Base-by-base conservation (phyloP, 2,113 vertebrate genomes). In the Tauraco erythrolophus region DNA sequence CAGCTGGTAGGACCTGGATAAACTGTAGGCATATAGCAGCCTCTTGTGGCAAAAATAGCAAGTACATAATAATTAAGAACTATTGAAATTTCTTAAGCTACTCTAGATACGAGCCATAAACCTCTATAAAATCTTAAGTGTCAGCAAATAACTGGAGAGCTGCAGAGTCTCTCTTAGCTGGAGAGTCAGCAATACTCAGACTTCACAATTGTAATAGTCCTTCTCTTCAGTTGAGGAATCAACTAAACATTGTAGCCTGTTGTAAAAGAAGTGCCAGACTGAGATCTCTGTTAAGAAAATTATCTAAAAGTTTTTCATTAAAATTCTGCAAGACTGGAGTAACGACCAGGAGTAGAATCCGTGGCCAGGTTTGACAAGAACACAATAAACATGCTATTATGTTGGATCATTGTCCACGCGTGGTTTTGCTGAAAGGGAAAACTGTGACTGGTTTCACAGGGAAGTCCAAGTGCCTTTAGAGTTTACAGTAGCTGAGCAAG, bases 41-140 rank as follows among this genome's bases (percentile, higher is more conserved):
- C 92, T 89, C 97, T 98, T 92, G 95, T 97, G 97, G 96, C 62
- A 93, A 80, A 80, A 74, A 2, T 1, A 53, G 28, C 18, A 39
- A 14, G 64, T 3, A 19, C 16, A 6, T 2, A 43, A 12, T 25
- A 75, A 62, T 19, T 35, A 53, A 57, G 31, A 85, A 39, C 43
- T 66, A 46, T 6, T 35, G 23, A 92, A 10, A 66, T 27, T 50
- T 53, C 83, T 61, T 22, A 57, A 76, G 18, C 18, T 69, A 17
- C 27, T 56, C 75, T 27, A 70, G 19, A 18, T 77, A 18, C 0
- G 15, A 81, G 14, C 51, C 66, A 68, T 7, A 84, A 91, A 51
- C 28, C 17, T 46, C 75, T 37, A 30, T 21, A 85, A 91, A 82
- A 62, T 27, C 30, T 45, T 9, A 11, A 48, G 17, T 28, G 15